Percentiles rank a stretch among this genome's conserved stretches.
Evolutionary conservation across 53 echinoderm and acorn worm genomes (phyloP).

Genomic region (Pentamera pediparva): DNA sequence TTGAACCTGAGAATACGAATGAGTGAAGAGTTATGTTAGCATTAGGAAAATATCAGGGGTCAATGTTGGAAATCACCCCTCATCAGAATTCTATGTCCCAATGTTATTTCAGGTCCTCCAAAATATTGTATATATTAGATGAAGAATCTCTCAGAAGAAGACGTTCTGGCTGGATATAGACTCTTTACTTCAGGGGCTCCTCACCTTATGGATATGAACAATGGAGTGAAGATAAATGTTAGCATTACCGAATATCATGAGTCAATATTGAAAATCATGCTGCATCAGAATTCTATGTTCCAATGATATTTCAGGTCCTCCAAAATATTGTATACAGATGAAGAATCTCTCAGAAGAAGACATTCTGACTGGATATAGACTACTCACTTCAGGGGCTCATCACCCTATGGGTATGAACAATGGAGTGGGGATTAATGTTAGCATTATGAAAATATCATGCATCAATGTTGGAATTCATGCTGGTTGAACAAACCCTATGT

Average conservation of each 20-base stretch:
- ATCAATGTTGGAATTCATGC: not conserved
- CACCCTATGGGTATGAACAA: constrained; percentile 34
- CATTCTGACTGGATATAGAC: too few species aligned
- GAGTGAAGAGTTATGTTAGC: not conserved
- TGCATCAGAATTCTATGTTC: not conserved
- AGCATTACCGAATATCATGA: not conserved
- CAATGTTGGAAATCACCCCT: not conserved
- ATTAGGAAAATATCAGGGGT: not conserved
- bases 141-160: too few species aligned
- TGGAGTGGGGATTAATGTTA: not conserved
- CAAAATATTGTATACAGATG: too few species aligned
- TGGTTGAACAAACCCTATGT: not conserved
- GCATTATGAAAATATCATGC: not conserved
- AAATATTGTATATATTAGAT: too few species aligned
- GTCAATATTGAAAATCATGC: not conserved
- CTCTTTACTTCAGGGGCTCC: too few species aligned
- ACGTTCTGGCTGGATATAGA: too few species aligned
- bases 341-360: too few species aligned
- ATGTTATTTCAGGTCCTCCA: not conserved
- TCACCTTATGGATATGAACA: constrained; percentile 32
- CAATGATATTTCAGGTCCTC: not conserved
- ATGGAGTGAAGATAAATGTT: not conserved
- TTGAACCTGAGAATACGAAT: constrained; percentile 52
- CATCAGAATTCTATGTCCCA: not conserved
- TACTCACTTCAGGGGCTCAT: too few species aligned